phyloP scores from a whole-genome alignment of 1,140 invertebrate genomes.

The Hydropsyche tenuis region DNA sequence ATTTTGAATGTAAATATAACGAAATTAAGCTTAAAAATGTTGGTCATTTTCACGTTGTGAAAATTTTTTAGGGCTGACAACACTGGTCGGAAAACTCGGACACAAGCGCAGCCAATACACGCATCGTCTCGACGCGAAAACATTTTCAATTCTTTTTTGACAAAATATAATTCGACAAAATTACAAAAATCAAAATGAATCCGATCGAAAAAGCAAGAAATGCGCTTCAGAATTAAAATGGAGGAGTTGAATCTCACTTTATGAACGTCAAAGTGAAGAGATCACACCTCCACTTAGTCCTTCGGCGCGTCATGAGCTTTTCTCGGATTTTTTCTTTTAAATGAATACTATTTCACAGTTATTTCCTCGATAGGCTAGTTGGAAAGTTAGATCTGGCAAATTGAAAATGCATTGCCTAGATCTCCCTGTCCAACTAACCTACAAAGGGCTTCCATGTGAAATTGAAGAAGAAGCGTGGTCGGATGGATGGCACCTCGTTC shows the following conservation, averaged over 20 bases:
- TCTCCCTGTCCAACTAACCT: conserved; percentile 64
- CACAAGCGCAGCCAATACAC: too few relatives aligned
- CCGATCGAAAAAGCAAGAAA: not conserved
- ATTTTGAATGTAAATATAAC: too few relatives aligned
- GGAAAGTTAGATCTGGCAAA: conserved; percentile 67
- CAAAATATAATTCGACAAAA: too few relatives aligned
- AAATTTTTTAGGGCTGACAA: too few relatives aligned
- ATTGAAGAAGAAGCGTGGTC: not conserved
- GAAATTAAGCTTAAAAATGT: too few relatives aligned
- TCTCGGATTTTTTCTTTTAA: not conserved
- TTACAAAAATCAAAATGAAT: too few relatives aligned
- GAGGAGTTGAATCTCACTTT: conserved; percentile 67
- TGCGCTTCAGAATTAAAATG: conserved; percentile 60
- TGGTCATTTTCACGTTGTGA: too few relatives aligned
- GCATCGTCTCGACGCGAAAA: too few relatives aligned
- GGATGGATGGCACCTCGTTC: conserved; percentile 13
- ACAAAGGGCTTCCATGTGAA: not conserved
- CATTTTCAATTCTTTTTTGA: too few relatives aligned
- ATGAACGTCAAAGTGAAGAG: conserved; percentile 64
- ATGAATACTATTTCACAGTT: not conserved
- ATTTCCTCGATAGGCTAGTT: conserved; percentile 54
- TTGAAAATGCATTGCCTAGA: conserved; percentile 58
- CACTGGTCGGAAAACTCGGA: too few relatives aligned
- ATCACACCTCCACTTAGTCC: conserved; percentile 66
- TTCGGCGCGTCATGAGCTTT: conserved; percentile 52